A percentile compares a stretch with the other conserved stretches of the same genome.
Evolutionary conservation across 2,113 vertebrate genomes (phyloP).

Genomic region (Campylomormyrus numenius): DNA sequence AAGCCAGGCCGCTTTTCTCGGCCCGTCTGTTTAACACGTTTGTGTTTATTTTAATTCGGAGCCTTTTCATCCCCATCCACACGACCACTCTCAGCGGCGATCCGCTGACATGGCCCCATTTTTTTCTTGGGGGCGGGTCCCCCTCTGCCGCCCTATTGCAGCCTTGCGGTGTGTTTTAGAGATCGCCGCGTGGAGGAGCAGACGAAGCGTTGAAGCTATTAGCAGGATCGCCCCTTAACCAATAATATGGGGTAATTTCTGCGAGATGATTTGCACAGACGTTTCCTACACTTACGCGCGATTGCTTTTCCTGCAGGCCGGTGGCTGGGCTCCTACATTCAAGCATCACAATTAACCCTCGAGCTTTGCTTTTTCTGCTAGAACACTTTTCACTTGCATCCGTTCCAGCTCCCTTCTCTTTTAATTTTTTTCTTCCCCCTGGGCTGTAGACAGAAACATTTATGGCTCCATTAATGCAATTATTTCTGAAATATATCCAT

Average conservation of each 20-base stretch:
- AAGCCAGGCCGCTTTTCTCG: background rate
- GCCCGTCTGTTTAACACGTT: constrained; percentile 14
- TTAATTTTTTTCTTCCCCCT: background rate
- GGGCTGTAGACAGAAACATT: background rate
- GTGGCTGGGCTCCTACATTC: background rate
- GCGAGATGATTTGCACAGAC: constrained; percentile 6
- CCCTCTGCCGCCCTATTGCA: background rate
- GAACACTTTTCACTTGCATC: background rate
- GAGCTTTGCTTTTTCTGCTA: background rate
- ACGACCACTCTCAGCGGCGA: background rate
- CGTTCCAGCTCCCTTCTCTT: constrained; percentile 1
- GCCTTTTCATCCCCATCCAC: background rate
- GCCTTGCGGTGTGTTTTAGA: background rate
- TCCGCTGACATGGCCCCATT: background rate
- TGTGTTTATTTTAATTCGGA: constrained; percentile 17
- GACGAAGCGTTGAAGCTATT: background rate
- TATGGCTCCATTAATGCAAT: constrained; percentile 2
- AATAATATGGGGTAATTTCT: background rate
- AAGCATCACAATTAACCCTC: background rate
- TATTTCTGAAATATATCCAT: constrained; percentile 12
- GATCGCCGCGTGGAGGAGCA: background rate
- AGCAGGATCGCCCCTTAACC: background rate
- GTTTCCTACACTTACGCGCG: background rate
- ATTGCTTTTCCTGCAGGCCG: constrained; percentile 11
- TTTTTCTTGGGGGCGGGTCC: background rate